A percentile compares a stretch with the other conserved stretches of the same genome.
Evolutionary conservation across 2,888 invertebrate genomes (phyloP).

Genomic region (Coelopa pilipes): DNA sequence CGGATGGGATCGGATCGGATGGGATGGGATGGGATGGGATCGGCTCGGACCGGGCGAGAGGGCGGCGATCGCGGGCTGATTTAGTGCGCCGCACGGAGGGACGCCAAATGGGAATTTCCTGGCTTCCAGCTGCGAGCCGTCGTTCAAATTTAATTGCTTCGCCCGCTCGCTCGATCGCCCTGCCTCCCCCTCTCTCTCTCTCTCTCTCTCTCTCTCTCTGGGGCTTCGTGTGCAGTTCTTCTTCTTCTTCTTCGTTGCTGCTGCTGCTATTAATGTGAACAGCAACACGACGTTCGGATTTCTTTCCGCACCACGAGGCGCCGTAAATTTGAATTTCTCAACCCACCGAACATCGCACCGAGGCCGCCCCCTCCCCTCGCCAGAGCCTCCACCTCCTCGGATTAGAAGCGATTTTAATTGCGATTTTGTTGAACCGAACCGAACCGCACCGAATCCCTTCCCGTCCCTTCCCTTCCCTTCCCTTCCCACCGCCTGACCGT

Average conservation of each 20-base stretch:
- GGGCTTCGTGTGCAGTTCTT: slow-evolving; percentile 40
- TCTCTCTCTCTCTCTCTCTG: slow-evolving; percentile 23
- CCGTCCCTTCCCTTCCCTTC: no score
- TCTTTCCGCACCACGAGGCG: slow-evolving; percentile 50
- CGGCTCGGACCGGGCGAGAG: neutral
- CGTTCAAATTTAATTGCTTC: slow-evolving; percentile 66
- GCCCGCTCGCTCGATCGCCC: slow-evolving; percentile 40
- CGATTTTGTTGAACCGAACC: no score
- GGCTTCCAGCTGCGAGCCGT: slow-evolving; percentile 64
- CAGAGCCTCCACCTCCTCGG: no score
- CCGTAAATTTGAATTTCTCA: slow-evolving; percentile 50
- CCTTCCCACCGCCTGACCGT: no score
- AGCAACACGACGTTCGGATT: slow-evolving; percentile 45
- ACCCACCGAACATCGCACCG: neutral
- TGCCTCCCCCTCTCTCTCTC: slow-evolving; percentile 52
- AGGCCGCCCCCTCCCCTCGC: no score
- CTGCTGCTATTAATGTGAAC: slow-evolving; percentile 48
- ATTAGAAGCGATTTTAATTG: no score
- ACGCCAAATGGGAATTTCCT: slow-evolving; percentile 36
- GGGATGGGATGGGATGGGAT: neutral
- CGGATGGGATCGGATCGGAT: neutral
- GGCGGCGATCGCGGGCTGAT: slow-evolving; percentile 34
- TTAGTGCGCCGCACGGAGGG: slow-evolving; percentile 36
- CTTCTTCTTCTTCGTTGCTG: slow-evolving; percentile 18
- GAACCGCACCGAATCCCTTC: no score